Base-by-base conservation (phyloP, 2,888 invertebrate species). In the Drosophila aldrichi region DNA sequence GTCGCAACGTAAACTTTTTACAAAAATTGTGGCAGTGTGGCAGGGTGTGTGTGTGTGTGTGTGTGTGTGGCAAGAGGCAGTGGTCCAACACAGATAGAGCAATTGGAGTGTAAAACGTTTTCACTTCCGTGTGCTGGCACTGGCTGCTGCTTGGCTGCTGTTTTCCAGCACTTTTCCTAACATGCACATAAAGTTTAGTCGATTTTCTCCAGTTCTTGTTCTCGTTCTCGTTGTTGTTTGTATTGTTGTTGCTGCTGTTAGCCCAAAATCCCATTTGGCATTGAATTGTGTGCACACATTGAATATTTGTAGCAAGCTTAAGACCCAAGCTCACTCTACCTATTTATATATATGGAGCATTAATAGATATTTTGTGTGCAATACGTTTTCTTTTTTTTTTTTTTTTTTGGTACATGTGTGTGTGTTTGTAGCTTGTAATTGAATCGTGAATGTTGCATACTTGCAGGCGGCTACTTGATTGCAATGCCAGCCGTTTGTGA, bases 81-180 rank as follows among this genome's bases (percentile, higher is more conserved):
- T 29, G 25, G 20, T 34, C 44, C 16, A 63, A 51, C 25, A 55
- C 52, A 61, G 55, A 77, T 68, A 52, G 70, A 72, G 87, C 88
- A 88, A 89, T 81, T 87, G 87, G 89, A 77, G 85, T 88, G 89
- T 88, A 86, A 89, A 88, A 82, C 88, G 86, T 88, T 84, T 88
- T 89, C 89, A 82, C 81, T 88, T 88, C 87, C 88, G 87, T 88
- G 85, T 88, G 75, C 57, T 75, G 71, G 69, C 71, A 70, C 61
- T 58, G n/a, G 61, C 43, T 74, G 32, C 32, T 44, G 38, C 51
- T 52, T 22, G 60, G 60, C 65, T 80, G 74, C 73, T 63, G 55
- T 66, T 62, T 57, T 63, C 51, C 82, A 75, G 75, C 82, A 84
- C 79, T 84, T 79, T 87, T 80, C 75, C 78, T 82, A 87, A 70